Percentiles rank a stretch among this genome's conserved stretches.
Evolutionary conservation across 2,797 vertebrate species (phyloP).

Genomic region (Philypnodon macrostomus): DNA sequence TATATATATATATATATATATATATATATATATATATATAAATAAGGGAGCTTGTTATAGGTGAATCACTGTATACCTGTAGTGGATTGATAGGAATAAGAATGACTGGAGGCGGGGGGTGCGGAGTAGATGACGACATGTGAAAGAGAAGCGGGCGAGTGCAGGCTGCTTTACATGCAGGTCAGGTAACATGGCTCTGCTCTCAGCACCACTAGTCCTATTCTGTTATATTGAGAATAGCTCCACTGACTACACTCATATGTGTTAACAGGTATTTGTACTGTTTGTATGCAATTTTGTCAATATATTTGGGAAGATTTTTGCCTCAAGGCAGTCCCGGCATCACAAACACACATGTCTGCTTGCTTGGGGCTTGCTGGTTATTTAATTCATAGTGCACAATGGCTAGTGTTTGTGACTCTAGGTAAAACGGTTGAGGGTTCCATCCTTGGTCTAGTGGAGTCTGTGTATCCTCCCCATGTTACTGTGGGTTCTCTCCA

Average conservation of each 20-base stretch:
- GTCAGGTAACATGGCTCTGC: constrained; percentile 70
- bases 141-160: constrained; percentile 49
- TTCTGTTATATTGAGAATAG: constrained; percentile 36
- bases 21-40: no score
- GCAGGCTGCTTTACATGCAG: constrained; percentile 77
- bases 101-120: constrained; percentile 36
- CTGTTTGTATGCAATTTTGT: background rate
- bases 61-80: constrained; percentile 15
- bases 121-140: constrained; percentile 65
- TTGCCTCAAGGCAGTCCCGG: constrained; percentile 16
- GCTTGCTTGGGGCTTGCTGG: constrained; percentile 2
- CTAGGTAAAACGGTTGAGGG: no score
- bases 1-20: no score
- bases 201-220: constrained; percentile 55
- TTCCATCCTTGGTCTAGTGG: no score
- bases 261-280: constrained; percentile 1
- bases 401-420: no score
- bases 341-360: constrained; percentile 20
- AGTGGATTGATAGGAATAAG: constrained; percentile 36
- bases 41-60: no score
- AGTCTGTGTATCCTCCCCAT: no score
- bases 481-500: no score
- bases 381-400: constrained; percentile 35
- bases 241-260: constrained; percentile 11
- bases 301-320: constrained; percentile 1